These are phyloP conservation scores for Tamandua tetradactyla DNA, from an alignment of 2,797 vertebrate species.

Conservation along the genomic window DNA sequence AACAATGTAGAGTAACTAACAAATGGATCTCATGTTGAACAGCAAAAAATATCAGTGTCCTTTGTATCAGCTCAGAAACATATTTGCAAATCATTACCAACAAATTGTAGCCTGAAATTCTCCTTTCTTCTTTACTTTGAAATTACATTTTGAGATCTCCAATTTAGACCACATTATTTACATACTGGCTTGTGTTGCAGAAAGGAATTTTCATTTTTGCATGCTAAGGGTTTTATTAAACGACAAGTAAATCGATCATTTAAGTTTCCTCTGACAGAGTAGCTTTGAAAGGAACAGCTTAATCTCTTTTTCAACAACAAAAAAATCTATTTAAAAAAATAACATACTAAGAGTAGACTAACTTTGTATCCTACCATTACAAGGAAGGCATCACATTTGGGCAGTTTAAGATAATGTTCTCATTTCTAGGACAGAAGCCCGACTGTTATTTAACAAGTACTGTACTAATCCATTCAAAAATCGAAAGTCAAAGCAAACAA, in stretches of 20 bases:
- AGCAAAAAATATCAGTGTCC: conserved; percentile 37
- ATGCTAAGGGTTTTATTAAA: conserved; percentile 62
- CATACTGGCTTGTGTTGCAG: conserved; percentile 36
- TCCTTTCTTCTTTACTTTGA: conserved; percentile 64
- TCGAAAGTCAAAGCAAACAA: conserved; percentile 22
- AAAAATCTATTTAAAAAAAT: conserved; percentile 47
- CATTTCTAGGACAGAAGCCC: neutral
- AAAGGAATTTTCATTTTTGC: conserved; percentile 43
- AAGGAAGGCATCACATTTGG: neutral
- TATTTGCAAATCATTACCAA: conserved; percentile 58
- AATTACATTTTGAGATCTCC: conserved; percentile 52
- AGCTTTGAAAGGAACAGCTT: conserved; percentile 50
- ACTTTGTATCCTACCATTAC: neutral
- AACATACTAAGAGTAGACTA: conserved; percentile 17
- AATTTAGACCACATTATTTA: conserved; percentile 59
- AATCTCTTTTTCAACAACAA: conserved; percentile 40
- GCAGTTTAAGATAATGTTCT: neutral
- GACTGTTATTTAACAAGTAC: neutral
- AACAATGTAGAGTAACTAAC: conserved; percentile 54
- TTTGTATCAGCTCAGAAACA: conserved; percentile 67
- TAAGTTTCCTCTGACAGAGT: conserved; percentile 38
- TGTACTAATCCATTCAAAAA: neutral
- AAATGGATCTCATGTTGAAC: conserved; percentile 7
- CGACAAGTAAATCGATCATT: conserved; percentile 49
- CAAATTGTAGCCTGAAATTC: conserved; percentile 57